Evolutionary conservation across 1,140 invertebrate species (phyloP), one percentile per base, ranked within the genome.

Genomic region (Prorops nasuta): DNA sequence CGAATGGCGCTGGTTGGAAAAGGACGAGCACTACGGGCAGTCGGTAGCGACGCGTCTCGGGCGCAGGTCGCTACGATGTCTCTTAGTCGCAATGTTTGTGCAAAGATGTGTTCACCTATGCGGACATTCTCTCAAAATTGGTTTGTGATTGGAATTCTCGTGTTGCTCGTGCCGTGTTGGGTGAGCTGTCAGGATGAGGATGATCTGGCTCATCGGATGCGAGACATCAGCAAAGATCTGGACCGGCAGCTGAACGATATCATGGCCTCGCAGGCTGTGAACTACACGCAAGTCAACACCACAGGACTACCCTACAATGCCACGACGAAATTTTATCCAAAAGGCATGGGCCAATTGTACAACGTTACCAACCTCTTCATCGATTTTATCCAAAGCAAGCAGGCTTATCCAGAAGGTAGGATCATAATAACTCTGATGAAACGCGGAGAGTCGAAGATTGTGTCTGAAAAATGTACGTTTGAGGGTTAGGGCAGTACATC

Each of bases 321-420:
- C 10, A 75, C 70, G 37, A 77, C 80, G 17, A 78, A 79, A 48
- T 86, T 85, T 70, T 80, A 85, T 58, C 79, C 84, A 54, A 79
- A 79, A 57, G 84, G 84, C 32, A 87, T 87, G 85, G 80, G 80
- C 28, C 81, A 84, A 58, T 78, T 87, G 14, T 86, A 86, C 77
- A 83, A 84, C 63, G 77, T 83, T 21, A 84, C 83, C 21, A 80
- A 82, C 54, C 64, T 77, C 55, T 81, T 86, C 69, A 82, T 87
- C 62, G 80, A 85, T 67, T 54, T 83, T 17, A 51, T 82, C 0
- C 73, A 79, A 48, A 65, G 70, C 36, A 78, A 78, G 42, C 75
- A 81, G 44, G 74, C 80, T 15, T 75, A 77, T 55, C 81, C 81
- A 31, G 69, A 80, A 51, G 80, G 81, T 83, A 54, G 77, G 79